Percentiles rank a stretch among this genome's conserved stretches.
These are phyloP conservation scores for Falco rusticolus DNA, from an alignment of 2,797 vertebrate genomes.

Conservation along the genomic window DNA sequence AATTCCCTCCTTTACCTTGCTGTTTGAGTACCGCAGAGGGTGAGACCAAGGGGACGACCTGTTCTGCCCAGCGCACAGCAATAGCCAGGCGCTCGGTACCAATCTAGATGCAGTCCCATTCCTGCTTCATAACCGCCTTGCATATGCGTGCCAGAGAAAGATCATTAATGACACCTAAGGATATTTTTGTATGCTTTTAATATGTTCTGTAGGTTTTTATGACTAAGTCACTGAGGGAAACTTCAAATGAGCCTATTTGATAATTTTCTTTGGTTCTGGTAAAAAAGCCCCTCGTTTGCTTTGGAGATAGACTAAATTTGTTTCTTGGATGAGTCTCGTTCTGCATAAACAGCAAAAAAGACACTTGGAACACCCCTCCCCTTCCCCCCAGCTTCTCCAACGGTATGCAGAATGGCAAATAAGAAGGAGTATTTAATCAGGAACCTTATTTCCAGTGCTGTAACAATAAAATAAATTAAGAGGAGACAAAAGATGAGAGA, in stretches of 20 bases:
- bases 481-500: not conserved
- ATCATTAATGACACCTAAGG: not conserved
- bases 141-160: not conserved
- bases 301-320: slow-evolving; percentile 3
- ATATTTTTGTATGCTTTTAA: slow-evolving; percentile 1
- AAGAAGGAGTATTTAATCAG: not conserved
- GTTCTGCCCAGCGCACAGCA: not conserved
- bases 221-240: not conserved
- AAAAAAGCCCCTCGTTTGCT: not conserved
- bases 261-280: not conserved
- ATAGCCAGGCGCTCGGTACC: not conserved
- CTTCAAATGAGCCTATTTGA: not conserved
- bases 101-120: not conserved
- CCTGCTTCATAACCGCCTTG: not conserved
- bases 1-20: slow-evolving; percentile 38
- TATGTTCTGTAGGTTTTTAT: not conserved
- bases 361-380: not conserved
- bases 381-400: not conserved
- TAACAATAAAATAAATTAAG: not conserved
- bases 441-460: not conserved
- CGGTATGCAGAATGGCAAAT: slow-evolving; percentile 21
- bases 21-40: not conserved
- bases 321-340: slow-evolving; percentile 3
- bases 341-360: not conserved
- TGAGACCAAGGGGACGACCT: not conserved